Base-by-base conservation (phyloP, 2,797 vertebrate species). In the Silurus aristotelis region DNA sequence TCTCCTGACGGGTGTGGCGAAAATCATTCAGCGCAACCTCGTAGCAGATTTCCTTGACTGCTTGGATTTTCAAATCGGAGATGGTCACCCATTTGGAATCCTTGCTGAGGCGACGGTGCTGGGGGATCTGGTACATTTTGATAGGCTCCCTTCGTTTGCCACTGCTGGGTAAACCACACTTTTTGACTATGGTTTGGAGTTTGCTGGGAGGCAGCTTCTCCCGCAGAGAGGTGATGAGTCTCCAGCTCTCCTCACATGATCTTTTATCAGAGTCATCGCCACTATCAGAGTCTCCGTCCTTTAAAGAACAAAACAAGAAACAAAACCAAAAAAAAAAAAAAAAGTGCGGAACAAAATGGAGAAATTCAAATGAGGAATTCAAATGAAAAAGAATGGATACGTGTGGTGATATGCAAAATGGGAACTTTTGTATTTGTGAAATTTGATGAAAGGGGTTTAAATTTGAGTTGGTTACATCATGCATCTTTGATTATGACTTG, bases 201-300 rank as follows among this genome's bases (percentile, higher is more conserved):
- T 99, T 99, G 96, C 98, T 99, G 92, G 98, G 98, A 89, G 98
- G 98, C 88, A 99, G 97, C 94, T 99, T 99, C 96, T 99, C 98
- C 94, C 98, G 97, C 96, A 99, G 93, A 92, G 98, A 99, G 92
- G 98, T 99, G 93, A 99, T 99, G 94, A 99, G 96, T 95, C 98
- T 98, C 98, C 98, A 99, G 95, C 98, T 99, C 94, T 99, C 98
- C 92, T 99, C 98, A 89, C 98, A 99, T 92, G 98, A 99, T 92
- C 98, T 96, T 97, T 98, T 99, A 97, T 99, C 98, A 94, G 98
- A 99, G 96, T 99, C 98, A 96, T 99, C 98, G 90, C 98, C 98
- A 98, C 98, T 99, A 98, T 99, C 98, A 96, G 98, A 99, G 95
- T 99, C 98, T 94, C 98, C 98, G 90, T 99, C 98, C 98, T 99